A percentile compares a stretch with the other conserved stretches of the same genome.
phyloP scores from a whole-genome alignment of 1,140 invertebrate species.

The Danaus melanippus region DNA sequence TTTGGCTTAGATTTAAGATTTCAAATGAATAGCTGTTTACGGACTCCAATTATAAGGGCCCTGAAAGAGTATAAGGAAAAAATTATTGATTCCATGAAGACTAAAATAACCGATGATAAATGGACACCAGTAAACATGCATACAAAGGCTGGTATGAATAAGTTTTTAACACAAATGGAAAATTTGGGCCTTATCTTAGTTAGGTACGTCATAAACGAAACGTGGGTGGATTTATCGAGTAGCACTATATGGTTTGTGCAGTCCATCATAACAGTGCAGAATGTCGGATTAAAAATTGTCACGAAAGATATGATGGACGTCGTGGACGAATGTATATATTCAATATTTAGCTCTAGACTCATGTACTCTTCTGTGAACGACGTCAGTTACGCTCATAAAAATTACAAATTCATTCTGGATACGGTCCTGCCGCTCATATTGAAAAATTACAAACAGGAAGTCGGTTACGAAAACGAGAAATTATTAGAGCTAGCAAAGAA shows the following conservation, averaged over 20 bases:
- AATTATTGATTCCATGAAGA: conserved; percentile 65
- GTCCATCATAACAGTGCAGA: conserved; percentile 64
- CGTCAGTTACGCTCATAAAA: conserved; percentile 65
- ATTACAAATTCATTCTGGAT: conserved; percentile 68
- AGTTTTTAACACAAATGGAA: conserved; percentile 67
- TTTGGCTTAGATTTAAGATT: conserved; percentile 81
- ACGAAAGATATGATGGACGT: conserved; percentile 70
- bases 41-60: conserved; percentile 73
- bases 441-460: conserved; percentile 62
- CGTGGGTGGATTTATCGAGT: conserved; percentile 69
- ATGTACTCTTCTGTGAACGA: conserved; percentile 57
- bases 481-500: conserved; percentile 61
- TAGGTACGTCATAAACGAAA: conserved; percentile 70
- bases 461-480: conserved; percentile 69
- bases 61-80: conserved; percentile 67
- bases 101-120: conserved; percentile 66
- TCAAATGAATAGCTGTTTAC: conserved; percentile 85
- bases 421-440: conserved; percentile 65
- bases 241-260: conserved; percentile 71
- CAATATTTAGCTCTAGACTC: conserved; percentile 65
- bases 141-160: conserved; percentile 66
- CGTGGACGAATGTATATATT: conserved; percentile 63
- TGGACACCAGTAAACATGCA: conserved; percentile 71
- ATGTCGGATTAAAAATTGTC: conserved; percentile 63
- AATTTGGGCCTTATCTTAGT: conserved; percentile 68